phyloP scores from a whole-genome alignment of 1,140 invertebrate species.

The Chironomus striatipennis region DNA sequence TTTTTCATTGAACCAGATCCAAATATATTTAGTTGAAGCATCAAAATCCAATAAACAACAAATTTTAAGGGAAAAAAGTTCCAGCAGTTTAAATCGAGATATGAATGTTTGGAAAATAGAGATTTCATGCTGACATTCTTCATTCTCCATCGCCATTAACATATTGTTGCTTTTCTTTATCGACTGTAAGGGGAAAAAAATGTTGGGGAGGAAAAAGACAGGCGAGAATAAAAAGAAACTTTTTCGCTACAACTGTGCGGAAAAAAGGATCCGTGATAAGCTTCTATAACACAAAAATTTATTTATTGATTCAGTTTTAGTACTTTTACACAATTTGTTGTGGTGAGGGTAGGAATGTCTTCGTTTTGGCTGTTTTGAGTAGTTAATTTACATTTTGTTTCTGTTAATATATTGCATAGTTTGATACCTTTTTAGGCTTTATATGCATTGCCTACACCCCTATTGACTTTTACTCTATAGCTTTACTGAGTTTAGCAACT shows the following conservation, averaged over 20 bases:
- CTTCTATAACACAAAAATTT: neutral
- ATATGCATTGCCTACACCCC: too few relatives aligned
- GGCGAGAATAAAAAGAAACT: neutral
- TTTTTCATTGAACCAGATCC: too few relatives aligned
- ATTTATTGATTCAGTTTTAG: neutral
- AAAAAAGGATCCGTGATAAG: conserved; percentile 12
- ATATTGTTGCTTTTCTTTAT: neutral
- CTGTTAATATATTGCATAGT: too few relatives aligned
- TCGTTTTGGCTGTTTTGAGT: too few relatives aligned
- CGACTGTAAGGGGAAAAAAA: neutral
- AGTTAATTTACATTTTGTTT: too few relatives aligned
- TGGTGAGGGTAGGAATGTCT: too few relatives aligned
- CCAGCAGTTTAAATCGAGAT: neutral
- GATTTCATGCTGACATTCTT: neutral
- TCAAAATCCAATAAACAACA: neutral
- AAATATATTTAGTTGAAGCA: neutral
- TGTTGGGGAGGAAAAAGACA: neutral
- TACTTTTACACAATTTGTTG: neutral
- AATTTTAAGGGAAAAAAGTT: neutral
- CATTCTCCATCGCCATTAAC: neutral
- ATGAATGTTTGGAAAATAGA: neutral
- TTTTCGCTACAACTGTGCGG: neutral
- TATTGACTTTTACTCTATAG: too few relatives aligned
- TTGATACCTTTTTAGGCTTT: too few relatives aligned
- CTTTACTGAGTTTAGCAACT: too few relatives aligned